phyloP scores from a whole-genome alignment of 2,797 vertebrate genomes.

The Sternotherus odoratus region DNA sequence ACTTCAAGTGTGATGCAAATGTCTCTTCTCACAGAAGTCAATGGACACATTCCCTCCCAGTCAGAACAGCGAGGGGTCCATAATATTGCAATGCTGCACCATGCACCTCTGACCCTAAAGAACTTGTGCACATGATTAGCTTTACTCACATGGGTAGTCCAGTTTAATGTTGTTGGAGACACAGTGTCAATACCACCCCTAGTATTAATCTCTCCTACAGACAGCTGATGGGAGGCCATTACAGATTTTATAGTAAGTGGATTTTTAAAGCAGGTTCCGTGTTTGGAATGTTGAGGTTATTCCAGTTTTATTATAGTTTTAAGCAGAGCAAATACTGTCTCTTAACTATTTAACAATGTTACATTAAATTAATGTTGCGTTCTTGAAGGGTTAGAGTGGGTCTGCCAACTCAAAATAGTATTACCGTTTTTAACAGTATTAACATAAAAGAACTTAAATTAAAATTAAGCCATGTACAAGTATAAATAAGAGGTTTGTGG shows the following conservation, averaged over 20 bases:
- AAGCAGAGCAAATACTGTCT: not conserved
- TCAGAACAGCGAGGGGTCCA: fast-evolving
- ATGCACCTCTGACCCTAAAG: not conserved
- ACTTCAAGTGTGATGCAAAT: not conserved
- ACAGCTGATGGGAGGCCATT: not conserved
- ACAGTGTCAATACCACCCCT: not conserved
- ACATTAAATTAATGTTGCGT: not conserved
- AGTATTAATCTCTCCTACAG: not conserved
- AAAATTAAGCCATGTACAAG: not conserved
- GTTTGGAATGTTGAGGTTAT: not conserved
- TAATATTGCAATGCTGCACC: fast-evolving
- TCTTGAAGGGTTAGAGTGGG: not conserved
- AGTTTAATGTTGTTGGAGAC: fast-evolving
- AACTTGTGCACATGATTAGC: fast-evolving
- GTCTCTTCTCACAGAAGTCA: not conserved
- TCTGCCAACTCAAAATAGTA: not conserved
- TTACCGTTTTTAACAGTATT: not conserved
- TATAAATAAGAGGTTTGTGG: not conserved
- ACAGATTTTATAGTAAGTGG: fast-evolving
- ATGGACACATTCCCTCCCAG: fast-evolving
- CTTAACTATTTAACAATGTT: not conserved
- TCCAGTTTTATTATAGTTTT: not conserved
- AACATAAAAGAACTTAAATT: not conserved
- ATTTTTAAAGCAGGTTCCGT: not conserved
- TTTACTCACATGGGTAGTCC: fast-evolving